phyloP scores from a whole-genome alignment of 2,888 invertebrate species.

The Brenthis ino region DNA sequence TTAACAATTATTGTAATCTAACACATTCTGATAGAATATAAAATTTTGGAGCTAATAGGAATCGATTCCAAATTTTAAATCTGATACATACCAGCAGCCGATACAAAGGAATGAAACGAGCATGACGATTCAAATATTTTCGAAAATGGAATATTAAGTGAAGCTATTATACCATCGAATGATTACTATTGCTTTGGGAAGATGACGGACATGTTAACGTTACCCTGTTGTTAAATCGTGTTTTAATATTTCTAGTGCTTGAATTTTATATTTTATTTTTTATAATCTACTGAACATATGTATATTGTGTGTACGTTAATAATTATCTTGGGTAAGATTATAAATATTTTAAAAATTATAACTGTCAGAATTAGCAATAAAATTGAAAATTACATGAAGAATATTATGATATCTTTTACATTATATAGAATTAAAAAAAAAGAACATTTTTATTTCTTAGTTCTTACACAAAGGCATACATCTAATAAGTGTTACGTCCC shows the following conservation, averaged over 20 bases:
- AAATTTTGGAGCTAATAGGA: conserved; percentile 64
- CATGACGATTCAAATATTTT: conserved; percentile 82
- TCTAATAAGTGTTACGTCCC: conserved; percentile 54
- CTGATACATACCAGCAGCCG: conserved; percentile 65
- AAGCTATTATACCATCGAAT: conserved; percentile 76
- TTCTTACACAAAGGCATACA: conserved; percentile 1
- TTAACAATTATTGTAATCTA: background rate
- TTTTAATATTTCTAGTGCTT: conserved; percentile 26
- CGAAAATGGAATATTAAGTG: conserved; percentile 81
- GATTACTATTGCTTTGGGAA: conserved; percentile 64
- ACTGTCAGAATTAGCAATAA: background rate
- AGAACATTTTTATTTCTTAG: background rate
- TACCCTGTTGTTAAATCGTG: conserved; percentile 67
- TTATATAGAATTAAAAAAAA: background rate
- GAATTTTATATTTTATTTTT: conserved; percentile 34
- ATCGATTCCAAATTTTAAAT: conserved; percentile 78
- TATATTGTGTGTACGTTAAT: no score
- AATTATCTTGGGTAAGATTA: no score
- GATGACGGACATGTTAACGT: conserved; percentile 50
- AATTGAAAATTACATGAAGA: background rate
- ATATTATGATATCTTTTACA: background rate
- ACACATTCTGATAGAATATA: conserved; percentile 44
- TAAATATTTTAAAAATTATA: no score
- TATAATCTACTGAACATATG: background rate
- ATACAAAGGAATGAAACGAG: conserved; percentile 77